Conservation (phyloP, 2,113 vertebrate genomes). For the Scalopus aquaticus region DNA sequence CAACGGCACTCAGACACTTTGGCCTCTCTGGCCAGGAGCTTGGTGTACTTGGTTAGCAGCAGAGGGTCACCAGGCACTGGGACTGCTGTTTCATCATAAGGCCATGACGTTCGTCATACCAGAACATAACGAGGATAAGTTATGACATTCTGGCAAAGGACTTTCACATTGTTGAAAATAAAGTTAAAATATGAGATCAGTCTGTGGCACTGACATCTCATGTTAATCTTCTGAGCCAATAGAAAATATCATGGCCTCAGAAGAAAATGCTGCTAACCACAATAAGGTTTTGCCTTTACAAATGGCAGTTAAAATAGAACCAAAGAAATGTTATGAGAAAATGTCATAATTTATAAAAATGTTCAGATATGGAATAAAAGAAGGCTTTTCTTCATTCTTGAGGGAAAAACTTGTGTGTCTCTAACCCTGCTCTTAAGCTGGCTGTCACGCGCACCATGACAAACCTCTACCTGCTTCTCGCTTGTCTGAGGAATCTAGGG, state of each 20-base stretch:
- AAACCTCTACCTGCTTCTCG: neutral
- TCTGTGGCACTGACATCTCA: neutral
- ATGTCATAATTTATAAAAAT: neutral
- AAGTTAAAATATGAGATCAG: neutral
- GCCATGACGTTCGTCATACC: neutral
- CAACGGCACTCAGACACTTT: neutral
- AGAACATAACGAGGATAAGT: neutral
- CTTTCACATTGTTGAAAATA: neutral
- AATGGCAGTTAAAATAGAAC: constrained; percentile 1
- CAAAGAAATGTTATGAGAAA: neutral
- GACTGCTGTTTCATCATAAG: neutral
- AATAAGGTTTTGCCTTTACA: neutral
- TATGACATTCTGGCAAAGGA: neutral
- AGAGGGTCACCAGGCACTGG: neutral
- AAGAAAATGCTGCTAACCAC: neutral
- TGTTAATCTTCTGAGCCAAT: neutral
- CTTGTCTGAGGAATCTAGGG: neutral
- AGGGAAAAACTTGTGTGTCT: neutral
- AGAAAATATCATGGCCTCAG: neutral
- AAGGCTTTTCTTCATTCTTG: neutral
- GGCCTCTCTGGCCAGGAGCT: neutral
- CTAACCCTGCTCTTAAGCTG: neutral
- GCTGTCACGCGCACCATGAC: neutral
- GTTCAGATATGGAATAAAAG: neutral
- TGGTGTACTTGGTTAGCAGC: too few relatives aligned